A percentile compares a stretch with the other conserved stretches of the same genome.
Conservation (phyloP, 2,888 invertebrate species). For the Platynereis dumerilii region DNA sequence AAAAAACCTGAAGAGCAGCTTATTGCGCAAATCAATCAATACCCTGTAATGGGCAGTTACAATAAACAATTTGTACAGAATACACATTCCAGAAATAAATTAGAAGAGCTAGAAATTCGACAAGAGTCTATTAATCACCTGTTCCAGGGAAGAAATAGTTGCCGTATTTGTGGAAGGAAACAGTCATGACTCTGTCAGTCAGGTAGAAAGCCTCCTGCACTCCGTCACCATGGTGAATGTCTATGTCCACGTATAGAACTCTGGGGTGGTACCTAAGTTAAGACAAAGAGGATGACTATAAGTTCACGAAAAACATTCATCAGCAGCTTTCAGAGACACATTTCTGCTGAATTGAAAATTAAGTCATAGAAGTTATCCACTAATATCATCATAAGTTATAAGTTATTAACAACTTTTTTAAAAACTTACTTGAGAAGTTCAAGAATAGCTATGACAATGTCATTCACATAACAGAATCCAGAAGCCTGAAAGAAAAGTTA, state of each 20-base stretch:
- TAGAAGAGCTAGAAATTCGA: no score
- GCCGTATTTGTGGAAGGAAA: conserved; percentile 98
- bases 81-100: no score
- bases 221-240: conserved; percentile 84
- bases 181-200: conserved; percentile 98
- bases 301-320: no score
- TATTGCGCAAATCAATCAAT: no score
- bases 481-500: conserved; percentile 71
- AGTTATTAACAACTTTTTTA: not conserved
- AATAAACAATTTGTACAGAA: no score
- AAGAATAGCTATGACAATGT: conserved; percentile 95
- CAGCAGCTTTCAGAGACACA: no score
- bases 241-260: conserved; percentile 97
- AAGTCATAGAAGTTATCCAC: no score
- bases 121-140: conserved; percentile 62
- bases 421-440: conserved; percentile 77
- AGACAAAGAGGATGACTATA: no score
- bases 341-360: no score
- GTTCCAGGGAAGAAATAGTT: conserved; percentile 98
- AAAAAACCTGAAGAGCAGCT: no score
- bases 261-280: conserved; percentile 85
- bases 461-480: conserved; percentile 99
- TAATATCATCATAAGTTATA: no score
- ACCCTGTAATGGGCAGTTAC: no score
- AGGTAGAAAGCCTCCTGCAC: conserved; percentile 98